Conservation (phyloP, 53 echinoderm and acorn worm species). For the Paracentrotus lividus region DNA sequence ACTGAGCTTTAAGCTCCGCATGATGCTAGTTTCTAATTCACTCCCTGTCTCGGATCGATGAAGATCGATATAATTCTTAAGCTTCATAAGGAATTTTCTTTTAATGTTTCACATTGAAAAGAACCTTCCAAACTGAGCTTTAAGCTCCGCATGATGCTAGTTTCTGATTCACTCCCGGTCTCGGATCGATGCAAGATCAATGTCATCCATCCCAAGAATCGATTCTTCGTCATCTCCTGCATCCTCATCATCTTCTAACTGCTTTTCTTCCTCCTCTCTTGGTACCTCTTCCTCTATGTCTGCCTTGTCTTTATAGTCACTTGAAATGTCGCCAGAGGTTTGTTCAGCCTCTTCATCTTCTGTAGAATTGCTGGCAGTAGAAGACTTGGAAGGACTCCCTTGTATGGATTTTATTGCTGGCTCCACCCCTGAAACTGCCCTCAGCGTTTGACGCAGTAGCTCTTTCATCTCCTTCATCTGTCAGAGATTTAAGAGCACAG, state of each 20-base stretch:
- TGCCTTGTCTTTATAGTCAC: background rate
- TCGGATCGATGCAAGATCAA: background rate
- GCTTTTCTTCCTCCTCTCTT: too few relatives aligned
- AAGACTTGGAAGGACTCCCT: background rate
- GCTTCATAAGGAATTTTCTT: too few relatives aligned
- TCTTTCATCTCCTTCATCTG: slow-evolving; percentile 62
- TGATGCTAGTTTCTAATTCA: too few relatives aligned
- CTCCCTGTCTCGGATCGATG: too few relatives aligned
- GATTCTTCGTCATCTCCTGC: slow-evolving; percentile 3
- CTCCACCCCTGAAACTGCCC: slow-evolving; percentile 2
- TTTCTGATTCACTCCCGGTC: slow-evolving; percentile 4
- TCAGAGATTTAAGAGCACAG: too few relatives aligned
- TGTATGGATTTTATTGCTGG: background rate
- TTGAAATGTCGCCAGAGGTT: background rate
- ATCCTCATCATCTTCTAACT: too few relatives aligned
- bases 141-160: too few relatives aligned
- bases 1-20: too few relatives aligned
- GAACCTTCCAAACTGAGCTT: too few relatives aligned
- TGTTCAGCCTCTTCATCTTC: background rate
- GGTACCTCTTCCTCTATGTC: background rate
- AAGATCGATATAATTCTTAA: too few relatives aligned
- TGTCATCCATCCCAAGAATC: background rate
- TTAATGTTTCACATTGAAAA: too few relatives aligned
- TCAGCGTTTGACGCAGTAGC: slow-evolving; percentile 28
- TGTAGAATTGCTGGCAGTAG: background rate